Evolutionary conservation across 2,797 vertebrate genomes (phyloP).

Genomic region (Yasuhikotakia modesta): DNA sequence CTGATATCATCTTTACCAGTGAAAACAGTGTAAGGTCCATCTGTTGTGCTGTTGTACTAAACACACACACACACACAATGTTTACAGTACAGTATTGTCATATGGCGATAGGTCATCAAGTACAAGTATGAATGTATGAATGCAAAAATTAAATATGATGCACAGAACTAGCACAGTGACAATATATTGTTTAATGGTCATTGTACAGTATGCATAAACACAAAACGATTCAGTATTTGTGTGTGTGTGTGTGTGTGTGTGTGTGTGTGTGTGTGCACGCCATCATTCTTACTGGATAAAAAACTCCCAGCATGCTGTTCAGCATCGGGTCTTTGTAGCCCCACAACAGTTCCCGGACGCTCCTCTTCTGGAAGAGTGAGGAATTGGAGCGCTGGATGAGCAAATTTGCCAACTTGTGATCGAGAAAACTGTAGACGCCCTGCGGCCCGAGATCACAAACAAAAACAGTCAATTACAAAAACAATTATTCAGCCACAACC

Average conservation of each 20-base stretch:
- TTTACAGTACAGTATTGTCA: too few species aligned
- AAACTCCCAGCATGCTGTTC: constrained; percentile 72
- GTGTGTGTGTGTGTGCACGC: background rate
- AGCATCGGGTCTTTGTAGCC: constrained; percentile 86
- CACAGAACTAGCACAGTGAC: too few species aligned
- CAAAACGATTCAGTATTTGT: too few species aligned
- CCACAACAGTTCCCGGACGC: constrained; percentile 88
- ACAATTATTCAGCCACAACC: background rate
- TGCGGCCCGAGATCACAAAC: constrained; percentile 61
- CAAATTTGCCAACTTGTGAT: background rate
- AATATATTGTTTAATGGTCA: too few species aligned
- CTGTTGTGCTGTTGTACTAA: constrained; percentile 86
- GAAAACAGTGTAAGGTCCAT: constrained; percentile 84
- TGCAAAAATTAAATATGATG: too few species aligned
- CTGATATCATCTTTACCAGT: constrained; percentile 82
- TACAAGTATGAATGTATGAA: too few species aligned
- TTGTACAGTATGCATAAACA: too few species aligned
- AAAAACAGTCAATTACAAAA: background rate
- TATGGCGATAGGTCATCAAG: too few species aligned
- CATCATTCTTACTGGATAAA: constrained; percentile 80
- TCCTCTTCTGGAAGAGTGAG: constrained; percentile 83
- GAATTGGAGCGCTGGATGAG: constrained; percentile 62
- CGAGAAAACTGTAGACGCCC: constrained; percentile 70
- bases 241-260: too few species aligned
- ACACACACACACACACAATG: constrained; percentile 2